Base-by-base conservation (phyloP, 2,888 invertebrate genomes). In the Noctua janthina region DNA sequence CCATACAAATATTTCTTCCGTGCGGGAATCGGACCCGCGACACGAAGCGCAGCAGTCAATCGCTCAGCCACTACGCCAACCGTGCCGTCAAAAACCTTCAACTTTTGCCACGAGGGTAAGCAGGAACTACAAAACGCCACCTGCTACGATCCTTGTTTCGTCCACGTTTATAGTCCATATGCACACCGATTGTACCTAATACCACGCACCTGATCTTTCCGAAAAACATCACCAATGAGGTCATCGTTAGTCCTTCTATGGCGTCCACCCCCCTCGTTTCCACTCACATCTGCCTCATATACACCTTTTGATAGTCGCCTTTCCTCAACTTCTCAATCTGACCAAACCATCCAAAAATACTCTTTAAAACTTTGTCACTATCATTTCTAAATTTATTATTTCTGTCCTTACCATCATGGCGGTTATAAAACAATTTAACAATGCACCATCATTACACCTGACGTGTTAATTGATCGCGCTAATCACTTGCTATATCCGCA, bases 401-500 rank as follows among this genome's bases (percentile, higher is more conserved):
- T 39, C 39, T 39, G 0, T 39, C 39, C 39, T 39, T 5, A 39
- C 39, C 64, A 68, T 69, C 29, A 70, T 56, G n/a, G 7, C 29
- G 17, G 51, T 23, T 70, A 67, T 73, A 80, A 83, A 80, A 76
- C 78, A 76, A 81, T 87, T 82, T 81, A 87, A 88, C 75, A 84
- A 49, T 80, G 82, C 81, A 85, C 79, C 79, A 82, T 89, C 88
- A 90, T 90, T 89, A 89, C 78, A 76, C 74, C 76, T 74, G 84
- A 89, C 83, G 88, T 89, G 91, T 92, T 94, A 94, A 94, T 93
- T 93, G 91, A 89, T 90, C 88, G 73, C 91, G 83, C 91, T 94
- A 94, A 95, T 94, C 92, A 94, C 92, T 92, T 91, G 92, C 91
- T 92, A 92, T 90, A 91, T 89, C 91, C 89, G 84, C 86, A 86